Base-by-base conservation (phyloP, 1,140 invertebrate species). In the Eumaeus atala region DNA sequence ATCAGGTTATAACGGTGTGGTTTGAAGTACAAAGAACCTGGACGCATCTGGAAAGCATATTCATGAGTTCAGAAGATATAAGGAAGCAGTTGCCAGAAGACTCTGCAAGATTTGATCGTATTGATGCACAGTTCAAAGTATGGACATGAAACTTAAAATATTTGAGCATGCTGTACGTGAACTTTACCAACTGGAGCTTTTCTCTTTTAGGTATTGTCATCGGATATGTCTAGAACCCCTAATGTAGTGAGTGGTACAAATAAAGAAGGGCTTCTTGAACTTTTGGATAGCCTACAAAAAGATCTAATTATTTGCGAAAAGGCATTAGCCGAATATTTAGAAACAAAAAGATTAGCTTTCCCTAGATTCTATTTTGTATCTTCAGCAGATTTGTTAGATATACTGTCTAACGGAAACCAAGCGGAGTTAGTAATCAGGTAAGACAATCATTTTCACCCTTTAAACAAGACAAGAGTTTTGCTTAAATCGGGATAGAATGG, bases 321-420 rank as follows among this genome's bases (percentile, higher is more conserved):
- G 87, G 97, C 97, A 18, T 87, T 98, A 56, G 96, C 96, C 35
- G 96, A 98, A 80, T 99, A 99, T 88, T 89, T 99, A 64, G 97
- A 99, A 90, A 98, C 97, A 0, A 99, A 99, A 86, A 90, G 97
- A 72, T 89, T 98, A 36, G 96, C 96, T n/a, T 99, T 98, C 88
- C 97, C 97, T 17, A 90, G 96, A 76, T 99, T 99, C 88, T 99
- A 99, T 85, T 99, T 99, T 84, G 95, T 98, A 3, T 98, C 97
- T 11, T 97, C 96, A n/a, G 96, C 95, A 53, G 97, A 99, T 90
- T 87, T 99, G 34, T 86, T 99, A 18, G 97, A 99, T 83, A 95
- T 99, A 63, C 88, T 99, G 47, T 98, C 96, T 6, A 98, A 98
- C 87, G 97, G 97, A 58, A 98, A 97, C 81, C 94, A 97, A 78